These are phyloP conservation scores for Melipona quadrifasciata DNA, from an alignment of 1,140 invertebrate species.

Conservation along the genomic window DNA sequence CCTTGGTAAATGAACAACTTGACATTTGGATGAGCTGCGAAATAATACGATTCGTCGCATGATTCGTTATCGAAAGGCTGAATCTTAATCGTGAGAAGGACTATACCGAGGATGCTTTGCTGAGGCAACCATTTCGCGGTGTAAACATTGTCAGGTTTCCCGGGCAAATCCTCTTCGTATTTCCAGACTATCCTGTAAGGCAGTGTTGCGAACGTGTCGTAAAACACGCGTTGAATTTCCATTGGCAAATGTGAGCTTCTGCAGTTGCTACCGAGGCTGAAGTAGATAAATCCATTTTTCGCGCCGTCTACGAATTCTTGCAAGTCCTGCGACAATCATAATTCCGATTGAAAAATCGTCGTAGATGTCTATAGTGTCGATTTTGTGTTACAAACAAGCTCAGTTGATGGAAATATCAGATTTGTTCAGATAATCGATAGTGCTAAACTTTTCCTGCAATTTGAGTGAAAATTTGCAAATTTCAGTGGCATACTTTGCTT, in stretches of 20 bases:
- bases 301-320: slow-evolving; percentile 78
- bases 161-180: slow-evolving; percentile 28
- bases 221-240: slow-evolving; percentile 69
- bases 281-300: slow-evolving; percentile 82
- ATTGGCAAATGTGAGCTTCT: slow-evolving; percentile 68
- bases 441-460: too few relatives aligned
- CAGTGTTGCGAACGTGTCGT: slow-evolving; percentile 80
- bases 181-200: slow-evolving; percentile 73
- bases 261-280: slow-evolving; percentile 82
- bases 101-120: neutral
- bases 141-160: slow-evolving; percentile 71
- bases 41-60: neutral
- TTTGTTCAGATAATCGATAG: too few relatives aligned
- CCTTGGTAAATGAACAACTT: slow-evolving; percentile 82
- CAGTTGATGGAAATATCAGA: too few relatives aligned
- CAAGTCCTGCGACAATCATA: slow-evolving; percentile 72
- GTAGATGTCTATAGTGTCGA: too few relatives aligned
- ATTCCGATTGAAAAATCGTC: too few relatives aligned
- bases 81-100: too few relatives aligned
- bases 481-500: too few relatives aligned
- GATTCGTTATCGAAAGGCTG: neutral
- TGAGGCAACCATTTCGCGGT: slow-evolving; percentile 78
- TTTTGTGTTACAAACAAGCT: neutral
- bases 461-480: too few relatives aligned
- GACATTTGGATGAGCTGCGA: slow-evolving; percentile 77